These are phyloP conservation scores for Hemichromis elongatus DNA, from an alignment of 2,113 vertebrate species.

Conservation along the genomic window DNA sequence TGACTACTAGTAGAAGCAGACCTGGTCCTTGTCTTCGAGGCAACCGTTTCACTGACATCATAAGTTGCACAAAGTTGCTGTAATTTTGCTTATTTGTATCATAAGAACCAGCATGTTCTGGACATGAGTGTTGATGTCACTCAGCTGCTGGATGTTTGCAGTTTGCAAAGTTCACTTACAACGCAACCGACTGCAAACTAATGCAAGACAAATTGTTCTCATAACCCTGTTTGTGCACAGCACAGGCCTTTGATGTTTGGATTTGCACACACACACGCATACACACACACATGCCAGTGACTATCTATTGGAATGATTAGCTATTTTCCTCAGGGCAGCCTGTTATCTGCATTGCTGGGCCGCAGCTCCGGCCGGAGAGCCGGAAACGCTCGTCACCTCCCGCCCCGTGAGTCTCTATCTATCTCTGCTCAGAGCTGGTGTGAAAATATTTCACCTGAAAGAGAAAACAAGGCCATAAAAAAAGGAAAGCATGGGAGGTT, in stretches of 20 bases:
- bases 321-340: slow-evolving; percentile 31
- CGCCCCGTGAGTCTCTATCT: slow-evolving; percentile 37
- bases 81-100: neutral
- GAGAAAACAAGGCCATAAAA: slow-evolving; percentile 55
- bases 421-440: slow-evolving; percentile 36
- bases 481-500: slow-evolving; percentile 28
- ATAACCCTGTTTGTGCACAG: neutral
- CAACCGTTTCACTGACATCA: neutral
- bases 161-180: neutral
- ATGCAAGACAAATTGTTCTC: neutral
- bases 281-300: neutral
- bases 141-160: neutral
- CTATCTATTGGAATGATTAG: slow-evolving; percentile 26
- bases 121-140: neutral
- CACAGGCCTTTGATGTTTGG: slow-evolving; percentile 1
- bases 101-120: neutral
- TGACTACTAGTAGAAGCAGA: neutral
- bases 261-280: neutral
- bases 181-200: neutral
- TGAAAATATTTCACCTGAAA: slow-evolving; percentile 61
- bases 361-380: slow-evolving; percentile 12
- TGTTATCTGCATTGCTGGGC: slow-evolving; percentile 33
- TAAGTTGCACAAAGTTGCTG: neutral
- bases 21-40: neutral
- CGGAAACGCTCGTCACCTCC: slow-evolving; percentile 52